phyloP scores from a whole-genome alignment of 2,113 vertebrate genomes.

The Nycticryphes semicollaris region DNA sequence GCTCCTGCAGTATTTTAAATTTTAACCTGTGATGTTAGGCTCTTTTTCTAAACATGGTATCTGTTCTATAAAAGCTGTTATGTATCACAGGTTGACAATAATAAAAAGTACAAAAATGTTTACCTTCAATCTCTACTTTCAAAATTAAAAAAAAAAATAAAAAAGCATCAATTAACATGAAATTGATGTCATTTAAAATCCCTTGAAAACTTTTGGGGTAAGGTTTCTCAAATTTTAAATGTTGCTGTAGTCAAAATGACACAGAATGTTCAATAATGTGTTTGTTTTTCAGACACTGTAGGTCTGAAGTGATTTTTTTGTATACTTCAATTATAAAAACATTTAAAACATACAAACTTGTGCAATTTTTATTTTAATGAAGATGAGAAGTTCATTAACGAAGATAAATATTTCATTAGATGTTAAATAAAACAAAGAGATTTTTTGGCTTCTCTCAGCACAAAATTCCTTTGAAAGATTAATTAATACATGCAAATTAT shows the following conservation, averaged over 20 bases:
- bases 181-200: not conserved
- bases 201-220: constrained; percentile 30
- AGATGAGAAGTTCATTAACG: constrained; percentile 99
- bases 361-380: constrained; percentile 98
- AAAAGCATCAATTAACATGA: not conserved
- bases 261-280: constrained; percentile 70
- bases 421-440: constrained; percentile 99
- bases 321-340: constrained; percentile 84
- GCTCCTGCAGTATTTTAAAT: not conserved
- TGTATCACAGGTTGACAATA: not conserved
- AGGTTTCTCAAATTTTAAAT: constrained; percentile 39
- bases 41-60: not conserved
- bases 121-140: not conserved
- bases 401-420: constrained; percentile 99
- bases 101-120: not conserved
- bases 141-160: not conserved
- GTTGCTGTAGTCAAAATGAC: constrained; percentile 61
- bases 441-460: constrained; percentile 99
- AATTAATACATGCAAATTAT: constrained; percentile 99
- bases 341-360: constrained; percentile 92
- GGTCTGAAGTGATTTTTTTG: constrained; percentile 77
- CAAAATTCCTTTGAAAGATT: constrained; percentile 99
- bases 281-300: constrained; percentile 77
- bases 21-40: not conserved
- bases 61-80: not conserved